Percentiles rank a stretch among this genome's conserved stretches.
phyloP scores from a whole-genome alignment of 2,888 invertebrate species.

The Belgica antarctica region DNA sequence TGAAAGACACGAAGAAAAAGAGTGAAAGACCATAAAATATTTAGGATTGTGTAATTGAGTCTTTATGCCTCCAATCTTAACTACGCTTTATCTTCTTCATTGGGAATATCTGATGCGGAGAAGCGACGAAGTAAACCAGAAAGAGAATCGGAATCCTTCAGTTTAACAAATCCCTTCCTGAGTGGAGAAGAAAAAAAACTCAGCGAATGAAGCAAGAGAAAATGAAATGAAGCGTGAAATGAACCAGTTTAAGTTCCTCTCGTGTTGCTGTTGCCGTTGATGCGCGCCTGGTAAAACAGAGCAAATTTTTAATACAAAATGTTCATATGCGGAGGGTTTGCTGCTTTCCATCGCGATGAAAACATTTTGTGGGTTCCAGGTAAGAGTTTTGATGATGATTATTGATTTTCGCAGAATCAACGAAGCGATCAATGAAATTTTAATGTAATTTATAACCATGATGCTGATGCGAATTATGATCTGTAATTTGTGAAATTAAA shows the following conservation, averaged over 20 bases:
- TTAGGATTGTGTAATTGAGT: too few relatives aligned
- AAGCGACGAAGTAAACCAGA: background rate
- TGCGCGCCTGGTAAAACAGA: constrained; percentile 39
- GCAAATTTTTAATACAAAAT: constrained; percentile 43
- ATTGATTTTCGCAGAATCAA: too few relatives aligned
- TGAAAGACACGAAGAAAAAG: too few relatives aligned
- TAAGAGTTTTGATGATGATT: too few relatives aligned
- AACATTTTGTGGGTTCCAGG: too few relatives aligned
- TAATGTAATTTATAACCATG: too few relatives aligned
- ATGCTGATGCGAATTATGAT: too few relatives aligned
- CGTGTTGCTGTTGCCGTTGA: background rate
- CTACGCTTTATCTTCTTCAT: background rate
- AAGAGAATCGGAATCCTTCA: constrained; percentile 10
- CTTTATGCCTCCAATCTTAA: too few relatives aligned
- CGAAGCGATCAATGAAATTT: too few relatives aligned
- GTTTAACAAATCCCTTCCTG: background rate
- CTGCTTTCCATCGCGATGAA: too few relatives aligned
- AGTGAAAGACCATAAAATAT: background rate
- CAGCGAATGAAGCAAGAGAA: background rate
- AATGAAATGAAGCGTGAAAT: background rate
- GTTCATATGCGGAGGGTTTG: too few relatives aligned
- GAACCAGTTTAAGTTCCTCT: constrained; percentile 43
- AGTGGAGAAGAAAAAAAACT: background rate
- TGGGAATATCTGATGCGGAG: background rate
- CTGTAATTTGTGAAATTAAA: too few relatives aligned